These are phyloP conservation scores for Sardina pilchardus DNA, from an alignment of 2,113 vertebrate species.

Conservation along the genomic window DNA sequence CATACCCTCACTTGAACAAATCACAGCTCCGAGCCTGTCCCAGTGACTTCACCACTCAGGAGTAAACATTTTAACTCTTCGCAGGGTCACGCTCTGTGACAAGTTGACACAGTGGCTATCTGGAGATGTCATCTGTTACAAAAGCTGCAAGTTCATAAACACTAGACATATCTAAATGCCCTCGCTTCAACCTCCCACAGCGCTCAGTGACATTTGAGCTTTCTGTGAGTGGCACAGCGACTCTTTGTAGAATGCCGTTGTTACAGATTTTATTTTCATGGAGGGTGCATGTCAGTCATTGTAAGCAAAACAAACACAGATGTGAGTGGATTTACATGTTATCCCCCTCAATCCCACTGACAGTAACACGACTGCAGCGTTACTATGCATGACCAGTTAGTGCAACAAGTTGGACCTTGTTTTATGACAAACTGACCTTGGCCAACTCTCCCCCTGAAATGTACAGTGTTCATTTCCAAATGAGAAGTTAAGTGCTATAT, in stretches of 20 bases:
- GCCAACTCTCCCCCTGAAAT: not conserved
- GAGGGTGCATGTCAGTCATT: not conserved
- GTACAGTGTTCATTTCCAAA: not conserved
- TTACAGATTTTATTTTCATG: not conserved
- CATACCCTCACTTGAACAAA: conserved; percentile 42
- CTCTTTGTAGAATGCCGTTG: not conserved
- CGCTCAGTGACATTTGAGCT: not conserved
- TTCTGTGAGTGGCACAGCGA: not conserved
- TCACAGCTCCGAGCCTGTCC: conserved; percentile 28
- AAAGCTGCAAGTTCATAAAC: not conserved
- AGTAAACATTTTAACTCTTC: conserved; percentile 45
- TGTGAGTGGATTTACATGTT: not conserved
- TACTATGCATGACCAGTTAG: not conserved
- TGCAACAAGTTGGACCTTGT: not conserved
- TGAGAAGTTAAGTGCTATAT: too few species aligned
- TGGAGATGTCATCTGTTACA: conserved; percentile 6
- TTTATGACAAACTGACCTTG: not conserved
- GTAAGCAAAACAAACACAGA: not conserved
- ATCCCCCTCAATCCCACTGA: not conserved
- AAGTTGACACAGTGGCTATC: not conserved
- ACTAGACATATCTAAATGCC: not conserved
- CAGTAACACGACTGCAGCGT: not conserved
- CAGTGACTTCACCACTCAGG: conserved; percentile 31
- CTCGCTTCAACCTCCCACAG: not conserved
- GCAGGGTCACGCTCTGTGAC: not conserved